Evolutionary conservation across 2,888 invertebrate species (phyloP), one percentile per base, ranked within the genome.

Genomic region (Spodoptera exigua): DNA sequence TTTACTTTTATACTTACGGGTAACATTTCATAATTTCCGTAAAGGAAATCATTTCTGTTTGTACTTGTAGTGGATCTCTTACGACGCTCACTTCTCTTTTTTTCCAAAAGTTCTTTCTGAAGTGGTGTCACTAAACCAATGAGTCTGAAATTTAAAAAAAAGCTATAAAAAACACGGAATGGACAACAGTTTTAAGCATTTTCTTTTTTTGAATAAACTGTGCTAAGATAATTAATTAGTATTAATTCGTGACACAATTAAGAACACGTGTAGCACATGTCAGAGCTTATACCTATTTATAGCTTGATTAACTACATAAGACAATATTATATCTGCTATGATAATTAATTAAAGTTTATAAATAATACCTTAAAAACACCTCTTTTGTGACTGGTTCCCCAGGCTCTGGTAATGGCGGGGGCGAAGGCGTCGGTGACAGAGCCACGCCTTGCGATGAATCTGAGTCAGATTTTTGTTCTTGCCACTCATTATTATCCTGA

Each of bases 1-100:
- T n/a, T 39, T 32, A 18, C 13, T 13, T 21, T 36, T 10, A 44
- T 51, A 86, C 91, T 87, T 82, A 93, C 93, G 37, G 92, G 86
- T 60, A 91, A 51, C 89, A 91, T 87, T 43, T 94, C 94, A 74
- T 83, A 93, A 76, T 86, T 93, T 52, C 89, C 90, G 65, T 90
- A 94, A 0, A 91, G 70, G 58, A 91, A 94, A 13, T 94, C 92
- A 85, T 88, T 92, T 76, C 88, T 85, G 53, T 92, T 92, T n/a
- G 91, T 87, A 65, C 84, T 89, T 3, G 89, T 89, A 1, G 89
- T 85, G 0, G 91, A 83, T 43, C 94, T 80, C 76, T 93, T 93
- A 9, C 93, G 88, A 0, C 94, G 89, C 59, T 94, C 94, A 60
- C 80, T 89, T 57, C 91, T 78, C 67, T 89, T 93, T 75, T 90